Conservation (phyloP, 2,113 vertebrate species). For the Neomonachus schauinslandi region DNA sequence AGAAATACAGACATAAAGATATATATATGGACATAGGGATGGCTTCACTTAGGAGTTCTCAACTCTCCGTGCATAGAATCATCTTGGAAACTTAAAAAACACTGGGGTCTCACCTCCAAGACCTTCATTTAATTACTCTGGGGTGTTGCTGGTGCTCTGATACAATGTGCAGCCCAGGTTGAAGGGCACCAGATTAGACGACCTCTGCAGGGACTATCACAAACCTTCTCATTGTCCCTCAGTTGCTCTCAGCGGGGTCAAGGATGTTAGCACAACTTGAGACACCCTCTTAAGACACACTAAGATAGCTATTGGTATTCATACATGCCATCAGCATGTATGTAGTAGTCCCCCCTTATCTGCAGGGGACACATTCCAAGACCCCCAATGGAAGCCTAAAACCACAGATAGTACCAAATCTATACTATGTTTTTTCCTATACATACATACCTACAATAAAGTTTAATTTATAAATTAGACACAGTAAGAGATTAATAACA, state of each 20-base stretch:
- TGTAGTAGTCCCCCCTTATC: not conserved
- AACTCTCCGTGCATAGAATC: not conserved
- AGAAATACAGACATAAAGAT: not conserved
- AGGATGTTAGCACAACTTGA: not conserved
- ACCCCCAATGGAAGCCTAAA: not conserved
- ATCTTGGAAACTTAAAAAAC: not conserved
- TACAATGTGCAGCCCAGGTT: not conserved
- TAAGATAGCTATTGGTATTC: not conserved
- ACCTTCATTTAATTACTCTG: not conserved
- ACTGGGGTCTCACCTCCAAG: not conserved
- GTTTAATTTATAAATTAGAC: not conserved
- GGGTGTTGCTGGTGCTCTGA: not conserved
- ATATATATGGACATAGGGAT: not conserved
- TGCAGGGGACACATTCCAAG: not conserved
- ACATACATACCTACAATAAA: not conserved
- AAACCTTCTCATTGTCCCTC: not conserved
- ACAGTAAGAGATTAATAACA: not conserved
- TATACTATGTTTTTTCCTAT: not conserved
- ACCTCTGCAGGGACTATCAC: not conserved
- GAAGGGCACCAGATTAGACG: not conserved
- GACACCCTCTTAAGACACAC: not conserved
- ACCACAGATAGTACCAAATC: not conserved
- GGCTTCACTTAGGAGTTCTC: not conserved
- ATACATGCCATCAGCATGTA: not conserved
- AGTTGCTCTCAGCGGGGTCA: not conserved